Percentiles rank a stretch among this genome's conserved stretches.
Conservation (phyloP, 2,888 invertebrate genomes). For the Mythimna ferrago region DNA sequence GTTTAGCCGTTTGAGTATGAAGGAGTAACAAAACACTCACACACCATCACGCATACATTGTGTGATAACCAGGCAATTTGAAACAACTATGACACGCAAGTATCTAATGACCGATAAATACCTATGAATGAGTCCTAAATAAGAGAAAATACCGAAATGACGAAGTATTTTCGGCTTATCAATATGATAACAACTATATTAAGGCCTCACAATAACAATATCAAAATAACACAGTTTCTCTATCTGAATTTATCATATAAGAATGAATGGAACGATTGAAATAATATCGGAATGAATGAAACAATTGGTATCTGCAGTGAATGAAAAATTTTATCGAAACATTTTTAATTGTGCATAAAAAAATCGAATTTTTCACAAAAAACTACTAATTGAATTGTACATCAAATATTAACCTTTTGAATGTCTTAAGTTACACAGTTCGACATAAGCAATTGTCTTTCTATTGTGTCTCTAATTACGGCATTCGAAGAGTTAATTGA, state of each 20-base stretch:
- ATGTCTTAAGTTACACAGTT: too few relatives aligned
- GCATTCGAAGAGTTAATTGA: too few relatives aligned
- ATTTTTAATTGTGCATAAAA: too few relatives aligned
- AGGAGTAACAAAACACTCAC: too few relatives aligned
- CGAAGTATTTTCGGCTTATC: not conserved
- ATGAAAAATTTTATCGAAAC: constrained; percentile 5
- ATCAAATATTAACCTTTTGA: too few relatives aligned
- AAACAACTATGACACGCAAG: not conserved
- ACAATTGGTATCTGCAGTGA: not conserved
- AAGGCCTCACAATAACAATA: not conserved
- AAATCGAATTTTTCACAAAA: too few relatives aligned
- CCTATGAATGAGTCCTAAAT: not conserved
- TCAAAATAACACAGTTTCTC: not conserved
- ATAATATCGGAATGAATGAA: not conserved
- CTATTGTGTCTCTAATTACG: too few relatives aligned
- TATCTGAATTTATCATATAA: not conserved
- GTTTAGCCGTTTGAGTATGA: too few relatives aligned
- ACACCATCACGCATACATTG: too few relatives aligned
- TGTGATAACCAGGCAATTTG: too few relatives aligned
- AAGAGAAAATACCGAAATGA: not conserved
- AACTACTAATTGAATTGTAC: too few relatives aligned
- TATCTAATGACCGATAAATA: not conserved
- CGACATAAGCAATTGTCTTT: too few relatives aligned
- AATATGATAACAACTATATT: not conserved
- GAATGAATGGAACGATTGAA: not conserved